Base-by-base conservation (phyloP, 2,113 vertebrate species). In the Copsychus sechellarum region DNA sequence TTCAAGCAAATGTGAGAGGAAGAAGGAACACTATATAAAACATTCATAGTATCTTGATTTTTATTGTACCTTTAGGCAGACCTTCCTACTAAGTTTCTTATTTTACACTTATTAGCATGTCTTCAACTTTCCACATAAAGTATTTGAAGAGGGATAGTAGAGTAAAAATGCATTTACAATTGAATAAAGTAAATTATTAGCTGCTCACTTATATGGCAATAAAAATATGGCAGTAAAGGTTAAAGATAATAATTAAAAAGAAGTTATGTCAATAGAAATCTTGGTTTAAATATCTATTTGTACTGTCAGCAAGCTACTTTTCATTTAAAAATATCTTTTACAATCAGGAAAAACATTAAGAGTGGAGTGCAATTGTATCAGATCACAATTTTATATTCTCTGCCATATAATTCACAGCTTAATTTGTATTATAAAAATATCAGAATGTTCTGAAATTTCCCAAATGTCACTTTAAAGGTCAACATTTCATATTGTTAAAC, bases 1-100 rank as follows among this genome's bases (percentile, higher is more conserved):
- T 93, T 96, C 51, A 42, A 92, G 86, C 64, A 92, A 86, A 11
- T 67, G 8, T 92, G 70, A 54, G 56, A 86, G 79, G 53, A 95
- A 87, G 56, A 78, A 94, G 33, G 62, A 85, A 91, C 88, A 93
- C 43, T 70, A 16, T 23, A 58, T 92, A 95, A 97, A 93, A 91
- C 76, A 95, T 92, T 93, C 36, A 85, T 90, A 86, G 33, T 78
- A 69, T 65, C 83, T 77, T 88, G 76, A 91, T 91, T 96, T 93
- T 92, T 93, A 83, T 81, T 85, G 12, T 74, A 82, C 85, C 78
- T 95, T 40, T 74, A 93, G 60, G 85, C 58, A 8, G 70, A 62
- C 6, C 36, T 67, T 73, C 29, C 50, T 81, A 36, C 31, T 81
- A 34, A 54, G 40, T 51, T 90, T 88, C 16, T 13, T 71, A n/a